Evolutionary conservation across 2,888 invertebrate genomes (phyloP).

Genomic region (Cylloceria caligata): DNA sequence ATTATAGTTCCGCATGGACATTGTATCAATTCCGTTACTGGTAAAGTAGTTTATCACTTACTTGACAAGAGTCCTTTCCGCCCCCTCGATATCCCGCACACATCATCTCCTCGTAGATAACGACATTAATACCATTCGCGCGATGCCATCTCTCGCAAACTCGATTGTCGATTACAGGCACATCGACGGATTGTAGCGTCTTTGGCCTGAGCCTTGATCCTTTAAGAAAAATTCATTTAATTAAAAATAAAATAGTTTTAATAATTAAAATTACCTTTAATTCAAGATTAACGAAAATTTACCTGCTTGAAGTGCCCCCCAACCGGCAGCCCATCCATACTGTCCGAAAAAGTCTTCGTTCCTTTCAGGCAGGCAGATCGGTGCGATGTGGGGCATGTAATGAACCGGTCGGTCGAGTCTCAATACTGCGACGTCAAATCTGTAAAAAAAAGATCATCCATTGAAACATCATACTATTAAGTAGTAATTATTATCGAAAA

Average conservation of each 20-base stretch:
- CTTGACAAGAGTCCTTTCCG: constrained; percentile 92
- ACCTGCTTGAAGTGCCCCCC: constrained; percentile 93
- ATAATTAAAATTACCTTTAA: no score
- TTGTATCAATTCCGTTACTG: no score
- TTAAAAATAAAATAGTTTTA: neutral
- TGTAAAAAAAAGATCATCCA: constrained; percentile 64
- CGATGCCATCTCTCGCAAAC: constrained; percentile 90
- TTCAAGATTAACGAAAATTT: constrained; percentile 65
- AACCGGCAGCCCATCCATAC: constrained; percentile 96
- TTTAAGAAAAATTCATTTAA: constrained; percentile 13
- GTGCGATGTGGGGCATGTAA: constrained; percentile 95
- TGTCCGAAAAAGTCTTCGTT: constrained; percentile 96
- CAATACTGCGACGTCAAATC: constrained; percentile 96
- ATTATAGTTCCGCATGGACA: no score
- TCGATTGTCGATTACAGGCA: constrained; percentile 96
- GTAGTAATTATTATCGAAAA: neutral
- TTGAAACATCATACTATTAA: no score
- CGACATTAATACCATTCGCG: constrained; percentile 92
- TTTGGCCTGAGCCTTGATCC: constrained; percentile 95
- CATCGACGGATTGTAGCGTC: constrained; percentile 95
- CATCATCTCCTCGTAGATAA: constrained; percentile 98
- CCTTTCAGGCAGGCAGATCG: constrained; percentile 95
- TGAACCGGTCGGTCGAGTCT: constrained; percentile 95
- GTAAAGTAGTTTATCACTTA: constrained; percentile 73
- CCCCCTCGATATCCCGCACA: constrained; percentile 96